Evolutionary conservation across 2,113 vertebrate species (phyloP).

Genomic region (Rhodinocichla rosea): DNA sequence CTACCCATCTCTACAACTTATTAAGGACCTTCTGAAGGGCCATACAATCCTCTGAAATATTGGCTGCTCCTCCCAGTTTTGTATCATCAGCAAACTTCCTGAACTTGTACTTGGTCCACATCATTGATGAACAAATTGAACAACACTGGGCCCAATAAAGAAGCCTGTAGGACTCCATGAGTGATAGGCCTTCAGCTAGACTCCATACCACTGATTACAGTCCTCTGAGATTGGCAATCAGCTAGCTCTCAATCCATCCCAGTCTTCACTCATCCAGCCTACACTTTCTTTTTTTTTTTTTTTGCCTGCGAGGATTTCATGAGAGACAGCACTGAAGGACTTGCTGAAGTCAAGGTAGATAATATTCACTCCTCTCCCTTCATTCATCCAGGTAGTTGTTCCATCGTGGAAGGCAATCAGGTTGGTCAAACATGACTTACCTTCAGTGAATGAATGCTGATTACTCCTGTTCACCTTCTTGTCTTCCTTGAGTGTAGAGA

Average conservation of each 20-base stretch:
- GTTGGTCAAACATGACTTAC: not conserved
- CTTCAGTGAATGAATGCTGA: not conserved
- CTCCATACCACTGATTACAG: not conserved
- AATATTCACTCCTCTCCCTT: too few relatives aligned
- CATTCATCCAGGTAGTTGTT: not conserved
- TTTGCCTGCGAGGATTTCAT: not conserved
- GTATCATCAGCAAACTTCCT: not conserved
- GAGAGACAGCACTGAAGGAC: too few relatives aligned
- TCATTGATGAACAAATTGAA: not conserved
- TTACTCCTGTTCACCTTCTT: not conserved
- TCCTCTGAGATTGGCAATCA: not conserved
- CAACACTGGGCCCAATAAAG: too few relatives aligned
- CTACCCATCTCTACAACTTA: not conserved
- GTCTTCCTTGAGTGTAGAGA: not conserved
- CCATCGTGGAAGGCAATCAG: fast-evolving
- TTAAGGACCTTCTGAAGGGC: not conserved
- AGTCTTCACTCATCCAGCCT: not conserved
- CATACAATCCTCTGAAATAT: not conserved
- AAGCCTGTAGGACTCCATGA: not conserved
- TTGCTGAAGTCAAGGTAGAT: too few relatives aligned
- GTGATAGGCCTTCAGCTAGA: not conserved
- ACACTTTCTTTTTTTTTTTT: not conserved
- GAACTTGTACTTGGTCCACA: not conserved
- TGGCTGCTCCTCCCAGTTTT: not conserved
- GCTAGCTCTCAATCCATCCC: not conserved